Base-by-base conservation (phyloP, 1,140 invertebrate species). In the Ectropis grisescens region DNA sequence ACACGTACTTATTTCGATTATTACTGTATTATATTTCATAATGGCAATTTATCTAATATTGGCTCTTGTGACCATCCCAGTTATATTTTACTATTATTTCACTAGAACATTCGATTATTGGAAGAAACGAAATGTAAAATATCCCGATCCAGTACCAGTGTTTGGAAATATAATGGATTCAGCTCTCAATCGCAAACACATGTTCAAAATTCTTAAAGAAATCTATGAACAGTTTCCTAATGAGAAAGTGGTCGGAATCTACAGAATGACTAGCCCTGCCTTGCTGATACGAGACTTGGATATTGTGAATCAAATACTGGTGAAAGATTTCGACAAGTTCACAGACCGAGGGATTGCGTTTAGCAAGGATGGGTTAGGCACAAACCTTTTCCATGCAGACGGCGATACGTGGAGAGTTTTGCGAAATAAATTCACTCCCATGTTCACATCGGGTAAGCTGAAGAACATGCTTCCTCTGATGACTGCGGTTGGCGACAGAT, bases 381-480 rank as follows among this genome's bases (percentile, higher is more conserved):
- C 50, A 0, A 71, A 76, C 9, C 25, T 85, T 2, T 82, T 85
- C 14, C 66, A 61, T 24, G 50, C 83, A 1, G 74, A 83, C 22
- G 79, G 71, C 0, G 66, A 79, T 36, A 72, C 62, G n/a, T 89
- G 88, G 88, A 82, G 81, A 33, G 50, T 78, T 11, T 53, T 88
- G 2, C 61, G 88, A 13, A 67, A 48, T 10, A 82, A 82, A 26
- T 54, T 89, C 1, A 81, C 84, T 0, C 84, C 85, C 1, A 62
- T 86, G 37, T 88, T 89, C 41, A 85, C 86, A 0, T 82, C 85
- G 1, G 83, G 78, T 0, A 88, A 87, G 56, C 72, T 89, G 41
- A 88, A 84, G 52, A 64, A 68, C 10, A 87, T 88, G 84, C 53
- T 81, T 26, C 48, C 68, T 8, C 51, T 72, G 5, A 50, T 85